Percentiles rank a stretch among this genome's conserved stretches.
Evolutionary conservation across 92 coral and sea anemone species (phyloP).

Genomic region (Parazoanthus darwini): DNA sequence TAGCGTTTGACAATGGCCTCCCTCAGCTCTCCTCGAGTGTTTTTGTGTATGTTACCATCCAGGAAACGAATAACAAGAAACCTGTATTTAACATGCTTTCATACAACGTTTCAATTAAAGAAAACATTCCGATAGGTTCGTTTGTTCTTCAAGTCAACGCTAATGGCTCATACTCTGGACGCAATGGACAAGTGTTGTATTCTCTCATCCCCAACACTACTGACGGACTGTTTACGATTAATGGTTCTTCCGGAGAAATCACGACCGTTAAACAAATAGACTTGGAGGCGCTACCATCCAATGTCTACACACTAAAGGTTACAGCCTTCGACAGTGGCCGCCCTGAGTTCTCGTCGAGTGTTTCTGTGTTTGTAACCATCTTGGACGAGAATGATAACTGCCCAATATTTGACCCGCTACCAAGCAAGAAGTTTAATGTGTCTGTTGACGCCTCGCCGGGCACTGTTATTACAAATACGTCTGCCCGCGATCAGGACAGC

Average conservation of each 20-base stretch:
- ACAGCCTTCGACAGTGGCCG: constrained; percentile 64
- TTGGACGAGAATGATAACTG: constrained; percentile 70
- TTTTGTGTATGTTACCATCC: constrained; percentile 30
- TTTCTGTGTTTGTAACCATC: constrained; percentile 33
- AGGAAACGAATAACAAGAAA: constrained; percentile 59
- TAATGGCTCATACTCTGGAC: constrained; percentile 67
- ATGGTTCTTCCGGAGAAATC: constrained; percentile 60
- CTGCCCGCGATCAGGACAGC: constrained; percentile 63
- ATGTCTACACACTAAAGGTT: constrained; percentile 41
- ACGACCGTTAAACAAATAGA: constrained; percentile 41
- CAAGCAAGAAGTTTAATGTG: constrained; percentile 27
- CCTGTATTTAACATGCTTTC: constrained; percentile 50
- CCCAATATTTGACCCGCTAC: constrained; percentile 55
- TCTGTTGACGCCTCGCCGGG: constrained; percentile 41
- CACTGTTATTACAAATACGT: constrained; percentile 34
- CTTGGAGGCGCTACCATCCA: constrained; percentile 47
- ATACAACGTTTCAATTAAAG: constrained; percentile 63
- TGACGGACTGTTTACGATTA: constrained; percentile 51
- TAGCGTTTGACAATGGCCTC: constrained; percentile 67
- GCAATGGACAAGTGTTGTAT: constrained; percentile 62
- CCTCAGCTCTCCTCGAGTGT: constrained; percentile 53
- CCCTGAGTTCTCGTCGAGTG: constrained; percentile 50
- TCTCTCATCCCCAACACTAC: constrained; percentile 32
- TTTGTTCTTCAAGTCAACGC: constrained; percentile 58
- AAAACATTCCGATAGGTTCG: constrained; percentile 56